Evolutionary conservation across 2,797 vertebrate genomes (phyloP).

Genomic region (Gila robusta): DNA sequence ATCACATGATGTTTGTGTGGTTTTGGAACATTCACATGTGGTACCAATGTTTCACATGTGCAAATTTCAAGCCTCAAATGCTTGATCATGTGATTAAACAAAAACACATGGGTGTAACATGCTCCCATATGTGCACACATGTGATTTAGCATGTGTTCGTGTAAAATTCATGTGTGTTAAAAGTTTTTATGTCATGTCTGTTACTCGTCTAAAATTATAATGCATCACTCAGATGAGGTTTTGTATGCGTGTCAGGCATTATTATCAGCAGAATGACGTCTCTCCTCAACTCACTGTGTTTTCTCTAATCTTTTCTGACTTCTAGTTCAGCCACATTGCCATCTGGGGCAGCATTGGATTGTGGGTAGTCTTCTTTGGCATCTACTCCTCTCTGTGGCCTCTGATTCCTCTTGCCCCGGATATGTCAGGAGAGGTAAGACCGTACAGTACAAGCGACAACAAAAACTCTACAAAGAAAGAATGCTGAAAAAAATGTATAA

Average conservation of each 20-base stretch:
- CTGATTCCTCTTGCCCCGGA: conserved; percentile 94
- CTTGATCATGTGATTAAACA: conserved; percentile 34
- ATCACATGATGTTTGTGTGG: conserved; percentile 12
- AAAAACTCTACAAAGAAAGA: conserved; percentile 1
- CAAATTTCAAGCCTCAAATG: conserved; percentile 25
- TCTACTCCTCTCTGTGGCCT: conserved; percentile 98
- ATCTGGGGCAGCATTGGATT: conserved; percentile 98
- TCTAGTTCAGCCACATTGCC: conserved; percentile 97
- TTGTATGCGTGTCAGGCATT: conserved; percentile 6
- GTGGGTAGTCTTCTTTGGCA: conserved; percentile 96
- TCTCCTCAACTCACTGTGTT: background rate
- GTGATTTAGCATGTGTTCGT: conserved; percentile 8
- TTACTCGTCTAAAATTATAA: conserved; percentile 2
- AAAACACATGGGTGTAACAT: conserved; percentile 28
- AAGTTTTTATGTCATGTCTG: background rate
- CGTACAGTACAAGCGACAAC: background rate
- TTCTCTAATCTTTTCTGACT: conserved; percentile 23
- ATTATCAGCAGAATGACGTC: background rate
- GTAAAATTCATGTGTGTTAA: background rate
- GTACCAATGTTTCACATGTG: conserved; percentile 29
- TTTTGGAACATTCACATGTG: background rate
- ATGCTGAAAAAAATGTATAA: background rate
- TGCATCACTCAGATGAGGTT: conserved; percentile 2
- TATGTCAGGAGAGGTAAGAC: conserved; percentile 98
- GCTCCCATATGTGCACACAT: conserved; percentile 28